Evolutionary conservation across 2,797 vertebrate species (phyloP), one percentile per base, ranked within the genome.

Genomic region (Mormyrops boulengeri): DNA sequence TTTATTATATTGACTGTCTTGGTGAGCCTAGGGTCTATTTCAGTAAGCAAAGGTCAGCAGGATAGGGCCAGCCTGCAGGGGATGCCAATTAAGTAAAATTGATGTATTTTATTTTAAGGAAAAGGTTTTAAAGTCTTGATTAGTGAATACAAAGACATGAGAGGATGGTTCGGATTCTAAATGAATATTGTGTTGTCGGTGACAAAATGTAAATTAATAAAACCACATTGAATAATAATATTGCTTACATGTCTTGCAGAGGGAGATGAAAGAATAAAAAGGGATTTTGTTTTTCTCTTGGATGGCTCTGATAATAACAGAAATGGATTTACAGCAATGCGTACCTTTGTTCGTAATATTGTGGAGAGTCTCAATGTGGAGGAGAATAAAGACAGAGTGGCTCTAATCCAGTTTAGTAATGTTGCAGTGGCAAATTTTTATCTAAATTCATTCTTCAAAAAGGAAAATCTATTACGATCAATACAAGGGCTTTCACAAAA

Each of bases 361-460:
- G 92, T 94, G 34, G 89, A 92, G 88, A 92, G 87, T 77, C 91
- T 95, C 8, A 89, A 92, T 26, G 90, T 95, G 91, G 94, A 92
- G 52, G 85, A 88, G 87, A 92, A 94, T 62, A 89, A 91, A 14
- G 92, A 95, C 89, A 92, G 93, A 92, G 92, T 94, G 88, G 89
- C 94, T 90, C 62, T 96, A 77, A 89, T 95, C 90, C 94, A 95
- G 77, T 96, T 92, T 88, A 95, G 94, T 90, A 93, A 93, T 82
- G 69, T 90, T 44, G 91, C 95, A 66, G 89, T 91, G 3, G 90
- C 92, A 11, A 93, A 94, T 91, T 95, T 95, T 89, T 94, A 93
- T 91, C 88, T 95, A 17, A 95, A 95, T 90, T 94, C 93, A 90
- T 95, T 94, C 89, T 90, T 90, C 88, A 93, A 88, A 60, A 95